A percentile compares a stretch with the other conserved stretches of the same genome.
These are phyloP conservation scores for Sciurus vulgaris DNA, from an alignment of 2,797 vertebrate genomes.

Conservation along the genomic window DNA sequence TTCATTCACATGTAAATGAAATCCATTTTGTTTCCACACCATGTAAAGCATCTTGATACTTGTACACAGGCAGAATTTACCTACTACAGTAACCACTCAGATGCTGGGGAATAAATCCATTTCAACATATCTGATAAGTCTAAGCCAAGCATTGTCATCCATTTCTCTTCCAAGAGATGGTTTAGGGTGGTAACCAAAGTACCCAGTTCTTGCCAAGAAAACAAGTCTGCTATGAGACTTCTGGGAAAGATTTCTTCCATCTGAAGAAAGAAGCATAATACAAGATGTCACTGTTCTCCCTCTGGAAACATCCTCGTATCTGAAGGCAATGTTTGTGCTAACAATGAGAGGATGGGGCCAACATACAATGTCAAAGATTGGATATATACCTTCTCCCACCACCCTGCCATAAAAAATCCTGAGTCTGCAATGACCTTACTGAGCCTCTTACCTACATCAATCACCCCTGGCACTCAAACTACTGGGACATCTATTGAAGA, in stretches of 20 bases:
- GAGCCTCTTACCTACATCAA: not conserved
- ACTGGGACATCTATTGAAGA: not conserved
- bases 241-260: not conserved
- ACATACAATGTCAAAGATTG: not conserved
- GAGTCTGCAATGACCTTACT: not conserved
- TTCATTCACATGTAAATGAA: not conserved
- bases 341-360: not conserved
- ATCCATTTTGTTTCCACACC: not conserved
- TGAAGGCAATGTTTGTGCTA: not conserved
- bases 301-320: not conserved
- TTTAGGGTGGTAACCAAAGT: not conserved
- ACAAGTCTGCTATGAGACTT: not conserved
- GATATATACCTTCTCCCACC: too few species aligned
- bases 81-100: too few species aligned
- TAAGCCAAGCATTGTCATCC: not conserved
- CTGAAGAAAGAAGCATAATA: not conserved
- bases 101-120: not conserved
- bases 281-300: not conserved
- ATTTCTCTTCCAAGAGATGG: not conserved
- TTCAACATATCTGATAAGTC: not conserved
- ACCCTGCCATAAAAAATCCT: not conserved
- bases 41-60: not conserved
- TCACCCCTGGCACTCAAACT: not conserved
- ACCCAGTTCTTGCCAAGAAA: not conserved
- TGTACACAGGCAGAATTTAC: not conserved